phyloP scores from a whole-genome alignment of 2,797 vertebrate genomes.

The Triplophysa yarkandensis region DNA sequence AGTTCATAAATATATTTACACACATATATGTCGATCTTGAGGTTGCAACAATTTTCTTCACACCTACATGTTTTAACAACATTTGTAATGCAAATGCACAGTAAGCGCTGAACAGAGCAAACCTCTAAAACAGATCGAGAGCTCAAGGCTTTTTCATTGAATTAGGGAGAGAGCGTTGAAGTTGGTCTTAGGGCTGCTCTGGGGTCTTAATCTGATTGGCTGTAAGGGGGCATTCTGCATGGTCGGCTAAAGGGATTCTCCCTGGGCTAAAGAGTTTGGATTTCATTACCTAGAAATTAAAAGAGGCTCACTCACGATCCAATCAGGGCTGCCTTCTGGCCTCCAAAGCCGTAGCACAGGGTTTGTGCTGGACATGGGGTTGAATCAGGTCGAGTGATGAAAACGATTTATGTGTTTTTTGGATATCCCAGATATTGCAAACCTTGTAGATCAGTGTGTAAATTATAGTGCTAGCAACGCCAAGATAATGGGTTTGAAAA shows the following conservation, averaged over 20 bases:
- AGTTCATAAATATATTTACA: background rate
- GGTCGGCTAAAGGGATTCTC: slow-evolving; percentile 59
- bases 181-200: slow-evolving; percentile 48
- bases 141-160: slow-evolving; percentile 55
- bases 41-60: slow-evolving; percentile 10
- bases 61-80: slow-evolving; percentile 9
- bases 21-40: background rate
- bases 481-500: too few relatives aligned
- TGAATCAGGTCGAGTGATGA: slow-evolving; percentile 10
- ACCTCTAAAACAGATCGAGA: slow-evolving; percentile 39
- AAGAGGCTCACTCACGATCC: slow-evolving; percentile 50
- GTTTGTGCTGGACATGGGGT: slow-evolving; percentile 22
- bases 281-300: slow-evolving; percentile 59
- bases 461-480: too few relatives aligned
- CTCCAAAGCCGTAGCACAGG: slow-evolving; percentile 5
- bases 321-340: slow-evolving; percentile 50
- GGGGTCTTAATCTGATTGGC: slow-evolving; percentile 59
- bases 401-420: too few relatives aligned
- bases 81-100: slow-evolving; percentile 49
- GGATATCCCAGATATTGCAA: too few relatives aligned
- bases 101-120: slow-evolving; percentile 37
- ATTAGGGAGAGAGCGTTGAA: slow-evolving; percentile 52
- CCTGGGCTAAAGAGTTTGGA: slow-evolving; percentile 55
- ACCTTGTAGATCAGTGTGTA: too few relatives aligned
- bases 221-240: slow-evolving; percentile 57